phyloP scores from a whole-genome alignment of 2,113 vertebrate genomes.

The Dolichotis patagonum region DNA sequence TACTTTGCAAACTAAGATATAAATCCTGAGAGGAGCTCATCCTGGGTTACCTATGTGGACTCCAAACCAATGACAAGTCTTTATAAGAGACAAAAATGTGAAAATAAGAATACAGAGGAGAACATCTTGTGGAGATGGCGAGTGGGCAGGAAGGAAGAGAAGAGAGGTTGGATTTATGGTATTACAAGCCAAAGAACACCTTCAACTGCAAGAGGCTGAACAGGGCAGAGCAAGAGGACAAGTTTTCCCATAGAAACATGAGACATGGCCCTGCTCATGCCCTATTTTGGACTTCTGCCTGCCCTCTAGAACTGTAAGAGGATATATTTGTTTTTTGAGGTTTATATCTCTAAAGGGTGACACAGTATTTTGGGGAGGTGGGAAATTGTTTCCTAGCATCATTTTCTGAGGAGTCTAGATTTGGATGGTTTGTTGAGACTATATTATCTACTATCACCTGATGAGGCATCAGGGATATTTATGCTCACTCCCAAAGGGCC shows the following conservation, averaged over 20 bases:
- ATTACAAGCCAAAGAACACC: neutral
- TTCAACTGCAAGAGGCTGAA: neutral
- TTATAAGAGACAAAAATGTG: neutral
- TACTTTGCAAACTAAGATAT: slow-evolving; percentile 12
- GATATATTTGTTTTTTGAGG: neutral
- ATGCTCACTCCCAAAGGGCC: neutral
- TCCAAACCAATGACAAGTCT: neutral
- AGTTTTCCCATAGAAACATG: neutral
- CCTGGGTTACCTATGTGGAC: neutral
- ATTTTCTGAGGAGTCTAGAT: neutral
- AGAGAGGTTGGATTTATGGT: neutral
- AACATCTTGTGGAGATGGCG: neutral
- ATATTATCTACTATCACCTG: neutral
- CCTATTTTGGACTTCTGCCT: neutral
- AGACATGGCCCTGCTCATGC: neutral
- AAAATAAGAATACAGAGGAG: neutral
- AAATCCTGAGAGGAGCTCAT: neutral
- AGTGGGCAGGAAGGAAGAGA: too few relatives aligned
- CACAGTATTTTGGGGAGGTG: neutral
- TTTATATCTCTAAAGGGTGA: neutral
- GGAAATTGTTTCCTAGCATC: neutral
- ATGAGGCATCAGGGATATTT: neutral
- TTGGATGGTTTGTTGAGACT: neutral
- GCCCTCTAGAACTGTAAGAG: neutral
- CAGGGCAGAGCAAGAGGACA: neutral